Evolutionary conservation across 2,888 invertebrate species (phyloP).

Genomic region (Phorcus lineatus): DNA sequence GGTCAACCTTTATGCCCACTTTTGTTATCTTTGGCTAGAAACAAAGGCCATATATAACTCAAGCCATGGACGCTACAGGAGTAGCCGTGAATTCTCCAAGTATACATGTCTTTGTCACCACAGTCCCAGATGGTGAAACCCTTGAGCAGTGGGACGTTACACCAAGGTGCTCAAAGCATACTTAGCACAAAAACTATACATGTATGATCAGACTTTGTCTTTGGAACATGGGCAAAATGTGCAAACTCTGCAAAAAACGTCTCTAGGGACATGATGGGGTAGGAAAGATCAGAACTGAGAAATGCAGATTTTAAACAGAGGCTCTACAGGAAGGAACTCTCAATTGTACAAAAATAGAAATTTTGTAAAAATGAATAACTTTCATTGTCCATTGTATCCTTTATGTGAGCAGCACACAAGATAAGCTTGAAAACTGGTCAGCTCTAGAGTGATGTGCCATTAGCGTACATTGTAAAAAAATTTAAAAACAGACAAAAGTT

Average conservation of each 20-base stretch:
- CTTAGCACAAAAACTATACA: conserved; percentile 1
- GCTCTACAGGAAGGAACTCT: background rate
- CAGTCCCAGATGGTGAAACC: background rate
- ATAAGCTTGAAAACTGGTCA: no score
- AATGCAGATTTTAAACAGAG: background rate
- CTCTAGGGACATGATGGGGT: background rate
- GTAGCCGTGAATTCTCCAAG: background rate
- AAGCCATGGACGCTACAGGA: no score
- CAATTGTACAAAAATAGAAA: no score
- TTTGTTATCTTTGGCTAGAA: no score
- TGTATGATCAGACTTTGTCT: background rate
- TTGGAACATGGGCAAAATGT: background rate
- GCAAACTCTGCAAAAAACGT: background rate
- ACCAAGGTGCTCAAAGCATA: background rate
- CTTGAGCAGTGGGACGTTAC: background rate
- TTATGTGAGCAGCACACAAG: no score
- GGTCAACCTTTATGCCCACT: no score
- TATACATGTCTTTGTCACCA: background rate
- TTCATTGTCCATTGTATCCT: no score
- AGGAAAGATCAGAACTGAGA: background rate
- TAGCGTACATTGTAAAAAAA: no score
- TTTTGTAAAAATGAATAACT: no score
- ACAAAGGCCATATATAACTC: no score
- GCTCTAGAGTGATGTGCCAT: no score
- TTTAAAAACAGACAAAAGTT: no score